Percentiles rank a stretch among this genome's conserved stretches.
These are phyloP conservation scores for Aramus guarauna DNA, from an alignment of 2,113 vertebrate genomes.

Conservation along the genomic window DNA sequence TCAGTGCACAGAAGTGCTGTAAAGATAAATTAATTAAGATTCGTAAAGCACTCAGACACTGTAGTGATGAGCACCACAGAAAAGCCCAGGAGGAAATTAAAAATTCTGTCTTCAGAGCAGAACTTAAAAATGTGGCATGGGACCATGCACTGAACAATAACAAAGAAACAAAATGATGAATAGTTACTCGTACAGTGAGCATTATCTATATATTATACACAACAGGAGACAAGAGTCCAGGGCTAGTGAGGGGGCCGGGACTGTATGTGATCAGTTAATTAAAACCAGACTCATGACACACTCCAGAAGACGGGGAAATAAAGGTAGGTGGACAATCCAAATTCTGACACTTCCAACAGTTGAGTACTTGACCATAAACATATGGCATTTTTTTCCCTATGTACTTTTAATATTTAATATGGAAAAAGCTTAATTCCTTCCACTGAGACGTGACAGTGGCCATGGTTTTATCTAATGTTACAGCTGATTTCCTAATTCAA, in stretches of 20 bases:
- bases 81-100: slow-evolving; percentile 1
- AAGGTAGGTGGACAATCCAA: background rate
- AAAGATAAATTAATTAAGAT: slow-evolving; percentile 34
- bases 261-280: background rate
- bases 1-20: background rate
- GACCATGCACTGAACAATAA: background rate
- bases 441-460: background rate
- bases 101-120: slow-evolving; percentile 7
- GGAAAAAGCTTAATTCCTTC: background rate
- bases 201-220: background rate
- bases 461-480: background rate
- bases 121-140: background rate
- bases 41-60: background rate
- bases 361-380: background rate
- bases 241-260: too few relatives aligned
- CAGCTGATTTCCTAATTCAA: background rate
- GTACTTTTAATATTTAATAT: background rate
- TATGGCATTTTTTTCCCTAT: background rate
- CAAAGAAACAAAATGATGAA: background rate
- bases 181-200: background rate
- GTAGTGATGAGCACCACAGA: background rate
- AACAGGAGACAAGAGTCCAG: background rate
- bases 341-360: background rate
- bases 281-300: background rate
- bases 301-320: background rate